Evolutionary conservation across 2,797 vertebrate genomes (phyloP), one percentile per base, ranked within the genome.

Genomic region (Hozukius guyotensis): DNA sequence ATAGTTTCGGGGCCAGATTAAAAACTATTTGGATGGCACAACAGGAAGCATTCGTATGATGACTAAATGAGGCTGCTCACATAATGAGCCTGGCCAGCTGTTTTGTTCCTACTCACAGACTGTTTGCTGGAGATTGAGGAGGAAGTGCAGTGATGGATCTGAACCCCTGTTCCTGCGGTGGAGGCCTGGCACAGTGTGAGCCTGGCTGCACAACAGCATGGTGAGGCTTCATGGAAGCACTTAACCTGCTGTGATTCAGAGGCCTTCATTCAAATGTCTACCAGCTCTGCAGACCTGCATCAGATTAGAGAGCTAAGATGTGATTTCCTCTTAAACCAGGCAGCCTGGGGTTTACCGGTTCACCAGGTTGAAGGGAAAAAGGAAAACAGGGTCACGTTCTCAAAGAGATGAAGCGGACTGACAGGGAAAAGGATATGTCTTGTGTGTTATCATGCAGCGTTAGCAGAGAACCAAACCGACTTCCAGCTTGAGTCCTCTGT

Each of bases 31-130:
- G 84, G 91, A 94, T 91, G 93, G 90, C 90, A 94, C 89, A 92
- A 92, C 94, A 95, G 95, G 95, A 96, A 95, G 91, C 89, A 70
- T 91, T 92, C 75, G 85, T 93, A 94, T 94, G 95, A 95, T 95
- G 93, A 94, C 89, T 94, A 85, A 95, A 95, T 95, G 89, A 93
- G 86, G 88, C 90, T 61, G 87, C 90, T 90, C 77, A 29, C 89
- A 87, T 94, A 94, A 94, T 93, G 88, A 94, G 92, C 76, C 81
- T 25, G 60, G 34, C 80, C 91, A 94, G 85, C 91, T 91, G 90
- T 72, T 84, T 46, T 38, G 77, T 68, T 87, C 86, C 82, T 83
- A 42, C 81, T 86, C 38, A 29, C 76, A 42, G 74, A 73, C 76
- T 60, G 76, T 91, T 90, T 78, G 83, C 84, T 76, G 84, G 84